A percentile compares a stretch with the other conserved stretches of the same genome.
phyloP scores from a whole-genome alignment of 2,888 invertebrate species.

The Plebejus argus region DNA sequence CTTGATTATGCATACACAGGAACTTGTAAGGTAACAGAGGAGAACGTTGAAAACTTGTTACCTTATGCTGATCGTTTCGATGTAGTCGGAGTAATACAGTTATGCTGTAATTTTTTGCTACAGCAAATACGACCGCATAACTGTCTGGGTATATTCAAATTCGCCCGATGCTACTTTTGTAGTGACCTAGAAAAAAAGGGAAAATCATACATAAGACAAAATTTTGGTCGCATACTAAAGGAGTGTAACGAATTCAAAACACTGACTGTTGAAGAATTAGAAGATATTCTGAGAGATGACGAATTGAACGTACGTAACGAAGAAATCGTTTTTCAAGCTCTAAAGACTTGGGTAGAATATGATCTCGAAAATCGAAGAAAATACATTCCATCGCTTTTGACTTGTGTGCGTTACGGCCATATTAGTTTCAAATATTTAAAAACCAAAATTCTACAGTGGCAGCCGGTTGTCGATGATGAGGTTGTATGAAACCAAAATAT shows the following conservation, averaged over 20 bases:
- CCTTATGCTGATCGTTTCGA: slow-evolving; percentile 87
- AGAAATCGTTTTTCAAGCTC: slow-evolving; percentile 87
- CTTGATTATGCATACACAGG: slow-evolving; percentile 90
- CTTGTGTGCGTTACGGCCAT: slow-evolving; percentile 85
- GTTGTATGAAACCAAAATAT: slow-evolving; percentile 50
- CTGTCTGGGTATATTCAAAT: slow-evolving; percentile 86
- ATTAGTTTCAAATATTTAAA: slow-evolving; percentile 81
- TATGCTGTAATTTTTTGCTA: slow-evolving; percentile 85
- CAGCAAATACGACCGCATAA: slow-evolving; percentile 84
- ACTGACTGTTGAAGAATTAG: slow-evolving; percentile 81
- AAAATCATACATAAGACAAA: slow-evolving; percentile 79
- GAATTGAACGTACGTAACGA: slow-evolving; percentile 87
- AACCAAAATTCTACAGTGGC: slow-evolving; percentile 79
- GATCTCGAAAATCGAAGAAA: slow-evolving; percentile 76
- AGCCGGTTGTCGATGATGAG: slow-evolving; percentile 74
- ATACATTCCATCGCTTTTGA: slow-evolving; percentile 81
- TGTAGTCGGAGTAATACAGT: slow-evolving; percentile 85
- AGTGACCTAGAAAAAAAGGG: slow-evolving; percentile 83
- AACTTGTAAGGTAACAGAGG: slow-evolving; percentile 81
- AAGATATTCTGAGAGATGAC: slow-evolving; percentile 84
- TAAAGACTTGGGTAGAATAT: slow-evolving; percentile 86
- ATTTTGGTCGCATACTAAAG: slow-evolving; percentile 82
- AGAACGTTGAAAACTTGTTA: slow-evolving; percentile 86
- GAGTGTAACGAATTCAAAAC: slow-evolving; percentile 84
- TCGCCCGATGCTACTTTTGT: slow-evolving; percentile 86